Conservation (phyloP, 2,888 invertebrate genomes). For the Pristionchus mayeri region DNA sequence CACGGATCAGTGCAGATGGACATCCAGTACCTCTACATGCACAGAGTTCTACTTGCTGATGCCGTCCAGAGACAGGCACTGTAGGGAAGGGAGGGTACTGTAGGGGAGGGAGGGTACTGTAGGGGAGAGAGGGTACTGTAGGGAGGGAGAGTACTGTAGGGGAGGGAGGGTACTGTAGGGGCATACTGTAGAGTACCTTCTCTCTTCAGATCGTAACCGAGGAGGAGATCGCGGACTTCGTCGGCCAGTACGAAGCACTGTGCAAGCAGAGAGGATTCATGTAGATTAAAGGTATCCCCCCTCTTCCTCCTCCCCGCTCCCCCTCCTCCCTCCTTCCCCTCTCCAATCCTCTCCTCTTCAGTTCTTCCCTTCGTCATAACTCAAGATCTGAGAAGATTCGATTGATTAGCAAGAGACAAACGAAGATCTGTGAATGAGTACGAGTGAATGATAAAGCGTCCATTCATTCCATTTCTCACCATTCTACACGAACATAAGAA, state of each 20-base stretch:
- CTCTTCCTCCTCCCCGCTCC: no score
- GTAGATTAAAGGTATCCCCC: neutral
- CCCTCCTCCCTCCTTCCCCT: no score
- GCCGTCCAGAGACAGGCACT: slow-evolving; percentile 56
- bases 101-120: neutral
- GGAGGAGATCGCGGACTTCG: slow-evolving; percentile 34
- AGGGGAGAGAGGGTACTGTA: neutral
- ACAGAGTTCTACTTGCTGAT: slow-evolving; percentile 60
- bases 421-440: neutral
- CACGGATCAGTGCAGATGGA: slow-evolving; percentile 69
- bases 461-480: no score
- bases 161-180: neutral
- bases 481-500: no score
- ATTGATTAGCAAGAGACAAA: neutral
- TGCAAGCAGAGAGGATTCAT: slow-evolving; percentile 45
- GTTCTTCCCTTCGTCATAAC: neutral
- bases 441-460: slow-evolving; percentile 19
- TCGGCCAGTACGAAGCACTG: slow-evolving; percentile 42
- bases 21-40: slow-evolving; percentile 69
- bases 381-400: neutral
- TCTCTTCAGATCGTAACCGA: neutral
- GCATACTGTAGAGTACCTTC: neutral
- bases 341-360: neutral
- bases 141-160: neutral
- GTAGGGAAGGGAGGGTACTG: slow-evolving; percentile 48